These are phyloP conservation scores for Anguilla megastoma DNA, from an alignment of 2,797 vertebrate species.

Conservation along the genomic window DNA sequence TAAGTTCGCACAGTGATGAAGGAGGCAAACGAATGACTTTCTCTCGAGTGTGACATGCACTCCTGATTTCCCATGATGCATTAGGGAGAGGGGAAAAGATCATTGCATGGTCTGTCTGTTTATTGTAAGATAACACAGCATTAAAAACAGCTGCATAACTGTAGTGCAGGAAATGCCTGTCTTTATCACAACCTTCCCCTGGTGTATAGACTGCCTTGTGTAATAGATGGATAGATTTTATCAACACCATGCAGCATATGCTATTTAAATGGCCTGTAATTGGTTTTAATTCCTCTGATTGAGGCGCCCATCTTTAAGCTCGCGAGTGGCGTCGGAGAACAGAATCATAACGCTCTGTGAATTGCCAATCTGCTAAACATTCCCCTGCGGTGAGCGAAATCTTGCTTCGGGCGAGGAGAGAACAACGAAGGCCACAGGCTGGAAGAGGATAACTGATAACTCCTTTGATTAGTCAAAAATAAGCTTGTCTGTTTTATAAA, in stretches of 20 bases:
- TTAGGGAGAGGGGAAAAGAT: slow-evolving; percentile 5
- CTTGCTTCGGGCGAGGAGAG: neutral
- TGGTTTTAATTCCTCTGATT: slow-evolving; percentile 16
- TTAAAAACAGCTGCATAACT: neutral
- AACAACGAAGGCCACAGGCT: neutral
- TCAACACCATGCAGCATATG: neutral
- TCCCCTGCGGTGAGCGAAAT: neutral
- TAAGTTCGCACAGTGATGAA: slow-evolving; percentile 21
- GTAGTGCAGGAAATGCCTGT: neutral
- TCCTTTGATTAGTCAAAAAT: slow-evolving; percentile 11
- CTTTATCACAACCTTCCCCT: neutral
- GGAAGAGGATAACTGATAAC: neutral
- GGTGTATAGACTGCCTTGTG: neutral
- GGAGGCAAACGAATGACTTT: slow-evolving; percentile 26
- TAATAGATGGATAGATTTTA: neutral
- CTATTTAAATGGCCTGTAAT: slow-evolving; percentile 10
- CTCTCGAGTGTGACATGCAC: slow-evolving; percentile 29
- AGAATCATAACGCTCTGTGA: neutral
- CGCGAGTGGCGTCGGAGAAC: neutral
- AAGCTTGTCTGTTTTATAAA: neutral
- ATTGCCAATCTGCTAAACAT: neutral
- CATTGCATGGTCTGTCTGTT: neutral
- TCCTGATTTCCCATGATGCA: slow-evolving; percentile 11
- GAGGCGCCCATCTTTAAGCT: neutral
- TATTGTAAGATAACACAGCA: neutral